Conservation (phyloP, 2,113 vertebrate genomes). For the Falco punctatus region DNA sequence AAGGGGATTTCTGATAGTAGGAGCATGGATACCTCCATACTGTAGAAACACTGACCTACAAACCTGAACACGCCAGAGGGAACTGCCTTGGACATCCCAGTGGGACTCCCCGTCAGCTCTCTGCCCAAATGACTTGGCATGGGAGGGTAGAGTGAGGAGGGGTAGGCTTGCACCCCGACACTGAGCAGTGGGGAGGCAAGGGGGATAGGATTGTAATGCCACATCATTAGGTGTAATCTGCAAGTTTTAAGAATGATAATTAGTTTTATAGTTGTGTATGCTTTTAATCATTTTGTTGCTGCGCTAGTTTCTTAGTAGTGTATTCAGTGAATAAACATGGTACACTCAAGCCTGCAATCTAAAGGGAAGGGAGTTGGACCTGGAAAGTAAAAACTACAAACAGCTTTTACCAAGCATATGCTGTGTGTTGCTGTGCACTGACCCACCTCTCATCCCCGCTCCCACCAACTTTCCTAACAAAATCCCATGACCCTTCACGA, state of each 20-base stretch:
- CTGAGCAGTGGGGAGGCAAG: background rate
- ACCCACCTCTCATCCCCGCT: background rate
- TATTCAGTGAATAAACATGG: background rate
- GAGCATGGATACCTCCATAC: background rate
- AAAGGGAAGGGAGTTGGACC: background rate
- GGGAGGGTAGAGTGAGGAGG: background rate
- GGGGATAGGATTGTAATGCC: background rate
- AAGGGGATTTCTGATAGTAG: background rate
- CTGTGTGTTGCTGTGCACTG: background rate
- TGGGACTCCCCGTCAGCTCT: background rate
- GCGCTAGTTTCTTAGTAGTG: background rate
- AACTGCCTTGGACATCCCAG: background rate
- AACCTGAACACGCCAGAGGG: rapidly evolving
- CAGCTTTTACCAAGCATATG: background rate
- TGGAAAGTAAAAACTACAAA: background rate
- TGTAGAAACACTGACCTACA: background rate
- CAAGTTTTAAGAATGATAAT: background rate
- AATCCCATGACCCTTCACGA: background rate
- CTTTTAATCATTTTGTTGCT: background rate
- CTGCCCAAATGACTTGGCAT: background rate
- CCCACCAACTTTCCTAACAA: background rate
- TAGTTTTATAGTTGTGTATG: background rate
- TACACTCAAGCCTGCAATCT: background rate
- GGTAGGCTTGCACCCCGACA: background rate
- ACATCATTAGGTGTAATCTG: background rate